Conservation (phyloP, 2,113 vertebrate genomes). For the Serilophus lunatus region DNA sequence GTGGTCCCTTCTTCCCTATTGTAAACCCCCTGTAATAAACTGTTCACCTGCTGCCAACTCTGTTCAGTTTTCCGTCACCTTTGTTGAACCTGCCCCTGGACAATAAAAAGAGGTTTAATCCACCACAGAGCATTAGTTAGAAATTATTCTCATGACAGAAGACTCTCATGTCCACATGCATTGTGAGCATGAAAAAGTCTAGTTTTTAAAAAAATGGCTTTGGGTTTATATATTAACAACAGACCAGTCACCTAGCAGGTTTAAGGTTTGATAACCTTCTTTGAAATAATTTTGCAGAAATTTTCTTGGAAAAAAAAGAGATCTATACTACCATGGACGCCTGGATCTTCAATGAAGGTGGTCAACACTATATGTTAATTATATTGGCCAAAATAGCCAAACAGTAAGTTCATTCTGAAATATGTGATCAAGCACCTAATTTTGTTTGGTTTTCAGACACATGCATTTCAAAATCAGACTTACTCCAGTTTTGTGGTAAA, state of each 20-base stretch:
- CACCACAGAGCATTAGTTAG: no score
- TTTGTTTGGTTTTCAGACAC: not conserved
- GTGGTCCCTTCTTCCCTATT: no score
- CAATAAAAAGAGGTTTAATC: no score
- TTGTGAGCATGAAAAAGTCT: not conserved
- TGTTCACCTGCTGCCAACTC: no score
- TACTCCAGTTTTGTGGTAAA: not conserved
- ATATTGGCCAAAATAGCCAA: not conserved
- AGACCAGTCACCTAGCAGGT: not conserved
- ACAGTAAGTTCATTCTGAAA: not conserved
- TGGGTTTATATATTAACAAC: no score
- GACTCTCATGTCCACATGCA: fast-evolving
- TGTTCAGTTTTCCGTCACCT: no score
- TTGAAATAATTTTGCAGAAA: not conserved
- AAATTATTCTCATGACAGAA: not conserved
- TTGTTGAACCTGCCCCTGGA: no score
- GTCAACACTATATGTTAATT: not conserved
- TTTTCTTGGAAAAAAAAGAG: not conserved
- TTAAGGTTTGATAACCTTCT: not conserved
- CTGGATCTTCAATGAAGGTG: not conserved
- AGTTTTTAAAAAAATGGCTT: no score
- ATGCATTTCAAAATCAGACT: not conserved
- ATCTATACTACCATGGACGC: not conserved
- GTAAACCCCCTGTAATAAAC: no score
- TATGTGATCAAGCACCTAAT: not conserved